Percentiles rank a stretch among this genome's conserved stretches.
Evolutionary conservation across 2,797 vertebrate species (phyloP).

Genomic region (Diplodus puntazzo): DNA sequence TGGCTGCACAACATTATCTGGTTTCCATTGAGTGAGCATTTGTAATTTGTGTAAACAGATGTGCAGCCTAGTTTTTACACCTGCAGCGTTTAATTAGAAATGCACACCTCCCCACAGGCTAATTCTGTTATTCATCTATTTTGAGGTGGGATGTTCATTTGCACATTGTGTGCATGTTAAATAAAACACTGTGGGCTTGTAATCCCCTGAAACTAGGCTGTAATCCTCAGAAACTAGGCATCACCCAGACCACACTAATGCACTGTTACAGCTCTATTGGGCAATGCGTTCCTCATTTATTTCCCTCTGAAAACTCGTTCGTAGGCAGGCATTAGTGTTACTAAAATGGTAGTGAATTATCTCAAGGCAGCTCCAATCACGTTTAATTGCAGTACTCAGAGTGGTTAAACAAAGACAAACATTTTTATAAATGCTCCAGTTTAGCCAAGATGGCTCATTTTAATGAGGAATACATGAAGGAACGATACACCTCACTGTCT

Average conservation of each 20-base stretch:
- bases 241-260: slow-evolving; percentile 14
- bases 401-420: background rate
- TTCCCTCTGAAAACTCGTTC: background rate
- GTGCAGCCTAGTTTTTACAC: slow-evolving; percentile 70
- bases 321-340: background rate
- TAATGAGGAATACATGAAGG: background rate
- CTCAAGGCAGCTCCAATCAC: background rate
- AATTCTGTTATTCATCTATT: slow-evolving; percentile 65
- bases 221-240: slow-evolving; percentile 40
- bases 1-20: slow-evolving; percentile 54
- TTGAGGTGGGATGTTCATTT: slow-evolving; percentile 55
- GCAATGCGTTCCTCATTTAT: background rate
- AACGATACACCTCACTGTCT: background rate
- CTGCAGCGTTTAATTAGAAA: slow-evolving; percentile 76
- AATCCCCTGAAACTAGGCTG: slow-evolving; percentile 40
- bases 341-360: slow-evolving; percentile 6
- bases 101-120: slow-evolving; percentile 54
- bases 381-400: background rate
- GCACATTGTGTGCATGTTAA: slow-evolving; percentile 41
- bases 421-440: slow-evolving; percentile 1
- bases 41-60: slow-evolving; percentile 81
- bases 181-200: slow-evolving; percentile 46
- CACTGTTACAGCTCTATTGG: slow-evolving; percentile 16
- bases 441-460: background rate
- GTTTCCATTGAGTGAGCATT: slow-evolving; percentile 69